These are phyloP conservation scores for Cephus cinctus DNA, from an alignment of 1,140 invertebrate genomes.

Conservation along the genomic window DNA sequence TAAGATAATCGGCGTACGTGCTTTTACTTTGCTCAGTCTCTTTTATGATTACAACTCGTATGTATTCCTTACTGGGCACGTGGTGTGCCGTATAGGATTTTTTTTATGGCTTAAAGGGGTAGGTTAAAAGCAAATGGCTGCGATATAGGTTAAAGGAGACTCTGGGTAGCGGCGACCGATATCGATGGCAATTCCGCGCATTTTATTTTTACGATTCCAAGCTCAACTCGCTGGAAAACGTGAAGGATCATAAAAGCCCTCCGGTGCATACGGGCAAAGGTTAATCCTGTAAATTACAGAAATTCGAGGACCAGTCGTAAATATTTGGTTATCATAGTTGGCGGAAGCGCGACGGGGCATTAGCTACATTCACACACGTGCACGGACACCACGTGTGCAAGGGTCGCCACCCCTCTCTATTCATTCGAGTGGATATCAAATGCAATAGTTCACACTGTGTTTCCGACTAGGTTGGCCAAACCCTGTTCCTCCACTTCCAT, in stretches of 20 bases:
- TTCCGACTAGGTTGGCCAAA: conserved; percentile 34
- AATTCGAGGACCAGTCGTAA: conserved; percentile 45
- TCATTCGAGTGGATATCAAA: conserved; percentile 41
- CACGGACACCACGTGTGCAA: too few relatives aligned
- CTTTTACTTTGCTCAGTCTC: too few relatives aligned
- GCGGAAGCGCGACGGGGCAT: conserved; percentile 43
- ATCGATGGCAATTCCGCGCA: conserved; percentile 16
- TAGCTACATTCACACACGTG: conserved; percentile 40
- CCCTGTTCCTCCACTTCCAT: conserved; percentile 27
- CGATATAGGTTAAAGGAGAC: too few relatives aligned
- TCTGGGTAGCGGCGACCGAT: too few relatives aligned
- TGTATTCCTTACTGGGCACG: too few relatives aligned
- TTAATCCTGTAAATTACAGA: conserved; percentile 42
- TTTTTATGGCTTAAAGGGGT: too few relatives aligned
- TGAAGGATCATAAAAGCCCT: too few relatives aligned
- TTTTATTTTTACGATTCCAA: conserved; percentile 20
- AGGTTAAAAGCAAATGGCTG: too few relatives aligned
- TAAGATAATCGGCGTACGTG: too few relatives aligned
- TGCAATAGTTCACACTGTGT: conserved; percentile 36
- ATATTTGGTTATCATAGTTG: conserved; percentile 54
- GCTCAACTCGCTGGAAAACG: neutral
- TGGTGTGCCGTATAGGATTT: too few relatives aligned
- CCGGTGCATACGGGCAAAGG: neutral
- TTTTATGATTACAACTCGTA: too few relatives aligned
- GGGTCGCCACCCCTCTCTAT: conserved; percentile 27